Conservation (phyloP, 1,140 invertebrate species). For the Lepidotrigona ventralis region DNA sequence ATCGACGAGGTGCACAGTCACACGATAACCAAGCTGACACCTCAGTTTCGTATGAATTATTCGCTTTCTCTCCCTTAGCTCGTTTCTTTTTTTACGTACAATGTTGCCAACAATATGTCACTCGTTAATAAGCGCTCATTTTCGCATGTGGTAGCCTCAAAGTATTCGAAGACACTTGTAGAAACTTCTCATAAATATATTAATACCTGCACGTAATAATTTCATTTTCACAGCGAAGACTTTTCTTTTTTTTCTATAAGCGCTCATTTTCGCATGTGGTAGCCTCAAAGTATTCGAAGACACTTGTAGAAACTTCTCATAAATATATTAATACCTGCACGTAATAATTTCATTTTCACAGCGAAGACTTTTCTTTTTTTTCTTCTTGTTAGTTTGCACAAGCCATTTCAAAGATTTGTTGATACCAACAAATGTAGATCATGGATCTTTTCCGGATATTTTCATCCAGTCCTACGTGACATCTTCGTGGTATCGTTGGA, state of each 20-base stretch:
- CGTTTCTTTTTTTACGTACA: not conserved
- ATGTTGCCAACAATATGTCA: not conserved
- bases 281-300: not conserved
- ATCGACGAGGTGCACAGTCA: slow-evolving; percentile 54
- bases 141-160: not conserved
- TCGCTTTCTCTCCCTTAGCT: slow-evolving; percentile 6
- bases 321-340: not conserved
- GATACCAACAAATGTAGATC: too few relatives aligned
- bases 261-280: not conserved
- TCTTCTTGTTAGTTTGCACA: too few relatives aligned
- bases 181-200: not conserved
- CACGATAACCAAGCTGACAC: slow-evolving; percentile 34
- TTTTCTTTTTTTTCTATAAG: too few relatives aligned
- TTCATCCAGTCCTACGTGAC: not conserved
- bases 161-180: not conserved
- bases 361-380: too few relatives aligned
- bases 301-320: not conserved
- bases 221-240: too few relatives aligned
- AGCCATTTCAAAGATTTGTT: too few relatives aligned
- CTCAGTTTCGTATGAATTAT: slow-evolving; percentile 16
- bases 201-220: too few relatives aligned
- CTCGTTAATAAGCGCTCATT: not conserved
- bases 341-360: too few relatives aligned
- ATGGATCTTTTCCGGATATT: not conserved
- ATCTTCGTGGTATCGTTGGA: not conserved